Evolutionary conservation across 2,888 invertebrate genomes (phyloP).

Genomic region (Zaprionus lineosus): DNA sequence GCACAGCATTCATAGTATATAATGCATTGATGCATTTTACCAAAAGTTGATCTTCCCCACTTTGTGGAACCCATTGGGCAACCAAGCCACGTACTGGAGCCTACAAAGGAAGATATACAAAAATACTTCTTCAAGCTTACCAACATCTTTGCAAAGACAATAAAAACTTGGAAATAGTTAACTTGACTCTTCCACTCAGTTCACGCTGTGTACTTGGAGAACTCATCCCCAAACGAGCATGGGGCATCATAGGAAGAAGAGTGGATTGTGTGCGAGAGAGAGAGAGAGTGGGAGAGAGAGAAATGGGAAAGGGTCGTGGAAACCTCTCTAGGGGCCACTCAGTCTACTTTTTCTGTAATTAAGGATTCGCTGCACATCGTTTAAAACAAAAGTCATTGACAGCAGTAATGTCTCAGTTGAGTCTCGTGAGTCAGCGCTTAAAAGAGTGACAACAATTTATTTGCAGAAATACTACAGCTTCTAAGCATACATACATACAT

Average conservation of each 20-base stretch:
- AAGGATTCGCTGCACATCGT: constrained; percentile 72
- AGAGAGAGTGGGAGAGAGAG: not conserved
- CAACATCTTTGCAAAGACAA: constrained; percentile 41
- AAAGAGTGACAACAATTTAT: no score
- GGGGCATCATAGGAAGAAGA: no score
- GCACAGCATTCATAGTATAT: constrained; percentile 3
- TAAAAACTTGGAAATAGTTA: constrained; percentile 57
- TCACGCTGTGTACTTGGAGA: constrained; percentile 24
- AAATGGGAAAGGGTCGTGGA: not conserved
- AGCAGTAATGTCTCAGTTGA: constrained; percentile 49
- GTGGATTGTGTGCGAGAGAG: not conserved
- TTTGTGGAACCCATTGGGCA: constrained; percentile 15
- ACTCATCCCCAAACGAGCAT: constrained; percentile 27
- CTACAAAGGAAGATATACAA: constrained; percentile 23
- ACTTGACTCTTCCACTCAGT: constrained; percentile 6
- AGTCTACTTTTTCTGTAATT: constrained; percentile 49
- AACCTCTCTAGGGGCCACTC: constrained; percentile 17
- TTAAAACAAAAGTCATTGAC: constrained; percentile 65
- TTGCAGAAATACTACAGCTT: no score
- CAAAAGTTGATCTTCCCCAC: constrained; percentile 17
- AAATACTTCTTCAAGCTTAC: constrained; percentile 25
- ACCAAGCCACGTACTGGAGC: constrained; percentile 40
- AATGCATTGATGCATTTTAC: constrained; percentile 30
- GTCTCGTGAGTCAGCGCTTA: constrained; percentile 56
- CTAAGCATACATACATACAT: constrained; percentile 7